A percentile compares a stretch with the other conserved stretches of the same genome.
Evolutionary conservation across 2,797 vertebrate species (phyloP).

Genomic region (Malacoraja senta): DNA sequence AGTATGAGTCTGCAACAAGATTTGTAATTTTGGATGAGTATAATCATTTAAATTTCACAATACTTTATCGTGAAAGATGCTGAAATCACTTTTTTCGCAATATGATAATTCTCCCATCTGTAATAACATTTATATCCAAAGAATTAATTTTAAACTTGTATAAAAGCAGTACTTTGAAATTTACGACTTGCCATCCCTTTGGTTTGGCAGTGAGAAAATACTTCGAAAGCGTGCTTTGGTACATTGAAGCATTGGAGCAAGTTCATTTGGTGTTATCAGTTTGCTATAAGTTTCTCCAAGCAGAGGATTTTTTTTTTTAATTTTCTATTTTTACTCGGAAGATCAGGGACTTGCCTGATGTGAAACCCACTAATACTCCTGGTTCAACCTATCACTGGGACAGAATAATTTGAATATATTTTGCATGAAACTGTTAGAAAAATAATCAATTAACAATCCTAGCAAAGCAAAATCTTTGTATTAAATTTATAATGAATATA

Average conservation of each 20-base stretch:
- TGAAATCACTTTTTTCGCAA: not conserved
- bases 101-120: not conserved
- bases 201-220: not conserved
- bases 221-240: not conserved
- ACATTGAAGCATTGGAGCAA: not conserved
- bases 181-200: not conserved
- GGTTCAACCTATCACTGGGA: not conserved
- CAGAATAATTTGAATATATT: not conserved
- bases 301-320: not conserved
- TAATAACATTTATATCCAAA: not conserved
- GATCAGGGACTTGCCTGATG: not conserved
- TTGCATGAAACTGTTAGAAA: not conserved
- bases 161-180: not conserved
- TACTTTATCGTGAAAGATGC: too few relatives aligned
- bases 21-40: not conserved
- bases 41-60: too few relatives aligned
- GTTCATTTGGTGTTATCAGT: not conserved
- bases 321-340: not conserved
- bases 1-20: not conserved
- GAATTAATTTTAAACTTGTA: not conserved
- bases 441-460: not conserved
- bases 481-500: not conserved
- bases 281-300: not conserved
- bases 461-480: not conserved
- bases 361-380: not conserved